Conservation (phyloP, 1,140 invertebrate genomes). For the Arion vulgaris region DNA sequence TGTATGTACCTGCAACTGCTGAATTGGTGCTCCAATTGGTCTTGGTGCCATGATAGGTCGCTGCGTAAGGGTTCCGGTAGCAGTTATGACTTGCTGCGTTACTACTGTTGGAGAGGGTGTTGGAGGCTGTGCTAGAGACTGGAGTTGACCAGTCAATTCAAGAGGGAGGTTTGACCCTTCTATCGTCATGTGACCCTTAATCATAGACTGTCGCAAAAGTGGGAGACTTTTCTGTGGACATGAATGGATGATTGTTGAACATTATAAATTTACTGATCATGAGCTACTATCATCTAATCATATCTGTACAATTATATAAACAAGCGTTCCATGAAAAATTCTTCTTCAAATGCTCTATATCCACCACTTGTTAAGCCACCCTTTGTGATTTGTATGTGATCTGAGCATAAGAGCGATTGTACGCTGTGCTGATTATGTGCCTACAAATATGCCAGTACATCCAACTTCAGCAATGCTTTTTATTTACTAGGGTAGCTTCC, state of each 20-base stretch:
- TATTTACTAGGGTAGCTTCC: no score
- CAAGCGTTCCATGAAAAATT: no score
- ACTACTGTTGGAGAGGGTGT: slow-evolving; percentile 7
- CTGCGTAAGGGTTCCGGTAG: slow-evolving; percentile 35
- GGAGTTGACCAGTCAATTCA: slow-evolving; percentile 49
- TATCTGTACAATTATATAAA: no score
- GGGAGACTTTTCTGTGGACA: slow-evolving; percentile 92
- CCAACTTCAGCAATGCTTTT: no score
- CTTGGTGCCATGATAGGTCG: not conserved
- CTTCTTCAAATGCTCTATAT: no score
- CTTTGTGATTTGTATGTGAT: no score
- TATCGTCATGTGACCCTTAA: slow-evolving; percentile 92
- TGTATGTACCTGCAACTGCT: slow-evolving; percentile 2
- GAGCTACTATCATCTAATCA: no score
- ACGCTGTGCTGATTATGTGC: no score
- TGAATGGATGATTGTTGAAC: slow-evolving; percentile 21
- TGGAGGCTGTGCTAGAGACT: not conserved
- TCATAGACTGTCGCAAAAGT: slow-evolving; percentile 89
- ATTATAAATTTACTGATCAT: no score
- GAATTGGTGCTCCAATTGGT: slow-evolving; percentile 10
- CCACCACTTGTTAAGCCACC: no score
- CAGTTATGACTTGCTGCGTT: slow-evolving; percentile 34
- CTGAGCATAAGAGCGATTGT: no score
- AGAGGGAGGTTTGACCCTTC: slow-evolving; percentile 90
- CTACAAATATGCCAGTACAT: no score